Evolutionary conservation across 2,888 invertebrate species (phyloP).

Genomic region (Nipponacmea schrenckii): DNA sequence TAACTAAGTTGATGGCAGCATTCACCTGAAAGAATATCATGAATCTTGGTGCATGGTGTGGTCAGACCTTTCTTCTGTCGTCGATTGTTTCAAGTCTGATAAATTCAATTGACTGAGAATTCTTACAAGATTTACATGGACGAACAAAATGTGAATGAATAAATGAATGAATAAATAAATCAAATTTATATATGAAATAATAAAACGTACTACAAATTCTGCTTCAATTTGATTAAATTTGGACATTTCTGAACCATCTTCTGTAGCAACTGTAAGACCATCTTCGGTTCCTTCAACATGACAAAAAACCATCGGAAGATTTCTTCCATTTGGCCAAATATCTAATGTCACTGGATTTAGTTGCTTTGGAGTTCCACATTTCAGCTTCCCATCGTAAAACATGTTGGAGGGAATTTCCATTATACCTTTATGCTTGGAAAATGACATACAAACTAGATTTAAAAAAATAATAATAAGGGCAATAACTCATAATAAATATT

Average conservation of each 20-base stretch:
- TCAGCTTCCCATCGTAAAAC: slow-evolving; percentile 75
- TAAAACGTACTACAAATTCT: slow-evolving; percentile 41
- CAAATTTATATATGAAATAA: not conserved
- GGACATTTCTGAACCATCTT: slow-evolving; percentile 28
- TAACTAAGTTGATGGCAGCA: slow-evolving; percentile 44
- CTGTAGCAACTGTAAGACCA: slow-evolving; percentile 22
- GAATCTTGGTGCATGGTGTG: too few species aligned
- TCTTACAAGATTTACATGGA: too few species aligned
- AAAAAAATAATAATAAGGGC: not conserved
- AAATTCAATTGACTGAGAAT: too few species aligned
- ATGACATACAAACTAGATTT: too few species aligned
- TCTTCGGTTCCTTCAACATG: slow-evolving; percentile 44
- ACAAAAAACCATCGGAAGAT: slow-evolving; percentile 46
- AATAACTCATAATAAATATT: too few species aligned
- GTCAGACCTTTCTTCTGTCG: not conserved
- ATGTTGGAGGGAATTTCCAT: slow-evolving; percentile 80
- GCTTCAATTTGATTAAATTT: slow-evolving; percentile 41
- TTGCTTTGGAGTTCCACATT: slow-evolving; percentile 38
- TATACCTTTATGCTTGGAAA: slow-evolving; percentile 78
- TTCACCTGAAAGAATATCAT: slow-evolving; percentile 37
- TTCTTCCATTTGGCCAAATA: slow-evolving; percentile 42
- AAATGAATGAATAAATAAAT: too few species aligned
- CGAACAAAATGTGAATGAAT: too few species aligned
- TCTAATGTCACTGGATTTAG: slow-evolving; percentile 39
- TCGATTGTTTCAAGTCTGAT: too few species aligned